Percentiles rank a stretch among this genome's conserved stretches.
phyloP scores from a whole-genome alignment of 1,140 invertebrate genomes.

The Macrosteles quadrilineatus region DNA sequence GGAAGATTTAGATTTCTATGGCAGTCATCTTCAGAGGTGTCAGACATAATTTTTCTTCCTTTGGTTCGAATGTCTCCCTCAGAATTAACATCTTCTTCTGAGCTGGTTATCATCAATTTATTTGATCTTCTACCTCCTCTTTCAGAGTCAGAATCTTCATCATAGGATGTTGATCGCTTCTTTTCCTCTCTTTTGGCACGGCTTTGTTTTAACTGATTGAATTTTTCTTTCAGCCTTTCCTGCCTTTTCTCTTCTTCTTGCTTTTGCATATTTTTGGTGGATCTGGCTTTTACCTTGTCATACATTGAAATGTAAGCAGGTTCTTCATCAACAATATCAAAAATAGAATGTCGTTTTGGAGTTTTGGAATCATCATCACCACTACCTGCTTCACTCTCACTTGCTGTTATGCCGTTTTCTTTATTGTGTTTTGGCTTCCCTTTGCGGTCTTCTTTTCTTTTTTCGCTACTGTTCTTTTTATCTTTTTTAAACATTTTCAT shows the following conservation, averaged over 20 bases:
- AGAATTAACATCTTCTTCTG: slow-evolving; percentile 43
- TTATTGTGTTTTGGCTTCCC: slow-evolving; percentile 40
- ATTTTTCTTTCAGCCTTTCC: slow-evolving; percentile 85
- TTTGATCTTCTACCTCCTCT: slow-evolving; percentile 38
- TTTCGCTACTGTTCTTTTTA: slow-evolving; percentile 40
- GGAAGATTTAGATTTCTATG: slow-evolving; percentile 26
- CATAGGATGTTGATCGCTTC: slow-evolving; percentile 83
- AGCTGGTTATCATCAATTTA: slow-evolving; percentile 43
- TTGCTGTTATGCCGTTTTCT: slow-evolving; percentile 43
- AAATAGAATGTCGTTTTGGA: slow-evolving; percentile 88
- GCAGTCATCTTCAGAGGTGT: slow-evolving; percentile 58
- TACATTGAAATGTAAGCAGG: slow-evolving; percentile 97
- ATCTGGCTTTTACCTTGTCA: slow-evolving; percentile 95
- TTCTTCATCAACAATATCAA: slow-evolving; percentile 86
- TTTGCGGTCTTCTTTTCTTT: slow-evolving; percentile 41
- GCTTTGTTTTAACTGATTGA: slow-evolving; percentile 84
- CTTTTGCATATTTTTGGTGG: slow-evolving; percentile 89
- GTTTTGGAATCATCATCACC: slow-evolving; percentile 67
- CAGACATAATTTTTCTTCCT: slow-evolving; percentile 54
- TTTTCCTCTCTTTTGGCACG: slow-evolving; percentile 81
- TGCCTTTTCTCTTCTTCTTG: slow-evolving; percentile 86
- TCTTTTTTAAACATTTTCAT: slow-evolving; percentile 36
- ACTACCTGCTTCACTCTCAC: slow-evolving; percentile 53
- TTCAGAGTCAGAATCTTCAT: slow-evolving; percentile 73
- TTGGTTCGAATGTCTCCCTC: slow-evolving; percentile 38